phyloP scores from a whole-genome alignment of 2,113 vertebrate species.

The Cochlearius cochlearius region DNA sequence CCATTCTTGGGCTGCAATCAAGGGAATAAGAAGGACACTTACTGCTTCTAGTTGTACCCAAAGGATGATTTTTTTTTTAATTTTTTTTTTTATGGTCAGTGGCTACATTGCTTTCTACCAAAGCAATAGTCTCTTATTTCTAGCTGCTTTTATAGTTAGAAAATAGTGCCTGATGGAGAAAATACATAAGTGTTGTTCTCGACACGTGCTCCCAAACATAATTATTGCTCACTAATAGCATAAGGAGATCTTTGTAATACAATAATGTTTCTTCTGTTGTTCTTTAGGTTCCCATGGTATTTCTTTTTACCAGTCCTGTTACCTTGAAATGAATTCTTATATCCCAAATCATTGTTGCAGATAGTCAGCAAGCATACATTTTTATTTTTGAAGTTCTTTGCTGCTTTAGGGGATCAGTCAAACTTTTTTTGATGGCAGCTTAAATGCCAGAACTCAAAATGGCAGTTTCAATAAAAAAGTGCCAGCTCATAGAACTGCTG shows the following conservation, averaged over 20 bases:
- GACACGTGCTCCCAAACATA: not conserved
- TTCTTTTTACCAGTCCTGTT: not conserved
- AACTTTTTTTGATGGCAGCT: not conserved
- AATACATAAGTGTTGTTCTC: accelerated
- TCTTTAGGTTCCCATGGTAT: not conserved
- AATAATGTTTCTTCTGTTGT: not conserved
- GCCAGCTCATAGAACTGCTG: not conserved
- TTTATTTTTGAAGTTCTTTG: not conserved
- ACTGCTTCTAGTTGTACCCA: not conserved
- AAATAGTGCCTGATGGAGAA: not conserved
- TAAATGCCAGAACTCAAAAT: not conserved
- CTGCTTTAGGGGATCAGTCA: not conserved
- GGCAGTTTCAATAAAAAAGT: not conserved
- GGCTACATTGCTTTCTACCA: not conserved
- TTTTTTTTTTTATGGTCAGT: not conserved
- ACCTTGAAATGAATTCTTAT: not conserved
- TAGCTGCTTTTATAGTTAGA: not conserved
- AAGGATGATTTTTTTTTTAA: not conserved
- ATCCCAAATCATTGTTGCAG: not conserved
- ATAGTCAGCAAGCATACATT: not conserved
- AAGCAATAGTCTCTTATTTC: not conserved
- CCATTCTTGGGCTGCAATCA: not conserved
- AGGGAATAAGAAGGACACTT: not conserved
- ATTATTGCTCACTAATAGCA: not conserved
- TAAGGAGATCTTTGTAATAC: not conserved